Percentiles rank a stretch among this genome's conserved stretches.
Evolutionary conservation across 2,113 vertebrate species (phyloP).

Genomic region (Erpornis zantholeuca): DNA sequence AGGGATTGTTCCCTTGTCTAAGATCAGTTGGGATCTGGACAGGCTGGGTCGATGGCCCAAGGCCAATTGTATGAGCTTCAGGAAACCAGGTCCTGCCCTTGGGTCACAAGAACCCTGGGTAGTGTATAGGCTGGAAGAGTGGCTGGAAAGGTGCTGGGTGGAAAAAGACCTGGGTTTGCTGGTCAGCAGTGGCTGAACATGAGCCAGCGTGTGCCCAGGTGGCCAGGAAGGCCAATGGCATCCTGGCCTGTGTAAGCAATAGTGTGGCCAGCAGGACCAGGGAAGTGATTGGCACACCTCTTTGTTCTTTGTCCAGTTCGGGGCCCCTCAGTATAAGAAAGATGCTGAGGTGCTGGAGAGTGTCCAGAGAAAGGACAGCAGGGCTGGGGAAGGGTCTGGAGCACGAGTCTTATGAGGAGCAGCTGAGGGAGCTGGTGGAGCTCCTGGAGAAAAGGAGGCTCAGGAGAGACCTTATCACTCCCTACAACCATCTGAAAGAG

Average conservation of each 20-base stretch:
- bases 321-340: not conserved
- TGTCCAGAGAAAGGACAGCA: not conserved
- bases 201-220: not conserved
- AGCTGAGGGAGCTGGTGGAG: not conserved
- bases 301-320: rapidly evolving
- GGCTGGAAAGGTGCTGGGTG: not conserved
- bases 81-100: not conserved
- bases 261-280: not conserved
- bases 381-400: not conserved
- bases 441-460: not conserved
- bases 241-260: not conserved
- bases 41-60: not conserved
- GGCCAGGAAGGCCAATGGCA: not conserved
- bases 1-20: not conserved
- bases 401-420: rapidly evolving
- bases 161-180: not conserved
- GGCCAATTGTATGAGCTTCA: not conserved
- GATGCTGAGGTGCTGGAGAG: not conserved
- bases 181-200: not conserved
- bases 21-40: not conserved
- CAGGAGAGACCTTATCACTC: not conserved
- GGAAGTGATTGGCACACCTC: not conserved
- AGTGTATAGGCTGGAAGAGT: too few relatives aligned
- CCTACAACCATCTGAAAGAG: not conserved
- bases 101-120: not conserved